These are phyloP conservation scores for Poecile montanus DNA, from an alignment of 2,797 vertebrate genomes.

Conservation along the genomic window DNA sequence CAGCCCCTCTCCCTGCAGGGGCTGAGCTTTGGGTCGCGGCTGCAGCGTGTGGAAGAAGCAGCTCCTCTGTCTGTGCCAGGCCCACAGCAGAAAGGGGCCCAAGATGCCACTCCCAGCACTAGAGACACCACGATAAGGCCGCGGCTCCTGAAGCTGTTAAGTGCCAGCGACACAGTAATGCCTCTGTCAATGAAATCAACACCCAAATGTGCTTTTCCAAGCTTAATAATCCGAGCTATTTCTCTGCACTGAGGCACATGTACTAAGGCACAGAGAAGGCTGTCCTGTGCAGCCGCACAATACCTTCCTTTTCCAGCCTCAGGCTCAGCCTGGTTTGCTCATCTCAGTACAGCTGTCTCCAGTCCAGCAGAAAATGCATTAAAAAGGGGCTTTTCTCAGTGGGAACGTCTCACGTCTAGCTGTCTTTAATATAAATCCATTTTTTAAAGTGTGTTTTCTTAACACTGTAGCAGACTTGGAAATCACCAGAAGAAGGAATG, in stretches of 20 bases:
- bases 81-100: accelerated
- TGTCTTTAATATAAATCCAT: neutral
- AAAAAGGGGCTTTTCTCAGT: neutral
- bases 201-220: neutral
- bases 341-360: neutral
- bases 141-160: accelerated
- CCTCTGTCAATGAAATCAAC: neutral
- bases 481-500: neutral
- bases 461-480: neutral
- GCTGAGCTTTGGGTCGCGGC: accelerated
- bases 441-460: accelerated
- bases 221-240: accelerated
- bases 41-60: accelerated
- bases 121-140: neutral
- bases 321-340: neutral
- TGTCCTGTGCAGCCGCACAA: neutral
- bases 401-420: neutral
- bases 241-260: neutral
- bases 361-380: neutral
- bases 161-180: neutral
- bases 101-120: accelerated
- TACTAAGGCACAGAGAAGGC: neutral
- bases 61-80: neutral
- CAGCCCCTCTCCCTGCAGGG: neutral
- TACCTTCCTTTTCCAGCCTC: neutral